Base-by-base conservation (phyloP, 1,140 invertebrate genomes). In the Prorops nasuta region DNA sequence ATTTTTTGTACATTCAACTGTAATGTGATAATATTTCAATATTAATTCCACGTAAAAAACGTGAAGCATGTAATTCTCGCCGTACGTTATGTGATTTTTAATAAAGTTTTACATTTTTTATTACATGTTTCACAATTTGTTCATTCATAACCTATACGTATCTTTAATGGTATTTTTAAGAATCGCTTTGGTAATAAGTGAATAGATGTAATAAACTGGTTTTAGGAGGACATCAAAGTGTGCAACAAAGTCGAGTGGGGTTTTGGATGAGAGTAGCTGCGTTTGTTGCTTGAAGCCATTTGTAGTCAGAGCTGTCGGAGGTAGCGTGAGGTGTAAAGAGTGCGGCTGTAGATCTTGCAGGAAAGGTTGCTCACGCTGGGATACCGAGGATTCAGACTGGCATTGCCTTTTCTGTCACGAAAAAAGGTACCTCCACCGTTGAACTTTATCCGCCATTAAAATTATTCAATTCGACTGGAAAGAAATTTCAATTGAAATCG, bases 211-310 rank as follows among this genome's bases (percentile, higher is more conserved):
- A n/a, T n/a, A n/a, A n/a, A n/a, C n/a, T n/a, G n/a, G n/a, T n/a
- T n/a, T n/a, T n/a, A n/a, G n/a, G n/a, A n/a, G n/a, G n/a, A n/a
- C n/a, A n/a, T n/a, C n/a, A n/a, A n/a, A n/a, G n/a, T n/a, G n/a
- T n/a, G n/a, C n/a, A n/a, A n/a, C n/a, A 19, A 20, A 57, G 56
- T 44, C 51, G 41, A 55, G 38, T 48, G 14, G 24, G 24, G 19
- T 24, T n/a, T 15, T 54, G 19, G 60, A 72, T 36, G 61, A 72
- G 15, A 66, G 59, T 54, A 63, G 62, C 3, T 76, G 74, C 64
- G 63, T 63, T 54, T 77, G 73, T 49, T 76, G 74, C 20, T 48
- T 76, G 45, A 70, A 67, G 58, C 66, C 71, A 42, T 68, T 76
- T 52, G 39, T 66, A 22, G 52, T 67, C 17, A 53, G 47, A 14